Percentiles rank a stretch among this genome's conserved stretches.
phyloP scores from a whole-genome alignment of 2,888 invertebrate genomes.

The Cyclophora albipunctata region DNA sequence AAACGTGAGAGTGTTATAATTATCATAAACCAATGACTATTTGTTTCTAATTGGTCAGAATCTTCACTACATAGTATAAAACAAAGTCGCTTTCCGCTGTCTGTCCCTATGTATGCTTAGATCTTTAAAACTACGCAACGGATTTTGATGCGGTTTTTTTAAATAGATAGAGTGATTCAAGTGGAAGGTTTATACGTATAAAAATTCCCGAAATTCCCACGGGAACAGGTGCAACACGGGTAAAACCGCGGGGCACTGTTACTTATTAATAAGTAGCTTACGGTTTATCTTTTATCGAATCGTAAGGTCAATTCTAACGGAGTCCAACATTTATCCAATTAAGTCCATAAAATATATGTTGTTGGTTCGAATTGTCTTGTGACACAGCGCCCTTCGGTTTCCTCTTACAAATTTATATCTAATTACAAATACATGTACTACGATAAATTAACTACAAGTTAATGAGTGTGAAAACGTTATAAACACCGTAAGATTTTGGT shows the following conservation, averaged over 20 bases:
- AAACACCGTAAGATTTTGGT: slow-evolving; percentile 32
- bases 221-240: too few species aligned
- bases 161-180: too few species aligned
- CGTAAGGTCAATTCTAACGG: slow-evolving; percentile 10
- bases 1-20: not conserved
- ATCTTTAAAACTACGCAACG: too few species aligned
- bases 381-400: slow-evolving; percentile 30
- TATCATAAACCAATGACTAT: slow-evolving; percentile 7
- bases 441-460: slow-evolving; percentile 42
- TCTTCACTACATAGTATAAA: not conserved
- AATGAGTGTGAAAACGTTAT: slow-evolving; percentile 44
- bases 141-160: too few species aligned
- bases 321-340: slow-evolving; percentile 22
- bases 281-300: slow-evolving; percentile 15
- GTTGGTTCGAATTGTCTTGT: slow-evolving; percentile 19
- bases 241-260: slow-evolving; percentile 1
- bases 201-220: too few species aligned
- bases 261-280: slow-evolving; percentile 11
- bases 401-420: slow-evolving; percentile 48
- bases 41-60: slow-evolving; percentile 15
- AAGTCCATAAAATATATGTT: slow-evolving; percentile 36
- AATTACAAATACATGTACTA: slow-evolving; percentile 36
- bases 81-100: too few species aligned
- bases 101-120: too few species aligned
- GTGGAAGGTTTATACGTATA: too few species aligned